Base-by-base conservation (phyloP, 1,140 invertebrate species). In the Drosophila nannoptera region DNA sequence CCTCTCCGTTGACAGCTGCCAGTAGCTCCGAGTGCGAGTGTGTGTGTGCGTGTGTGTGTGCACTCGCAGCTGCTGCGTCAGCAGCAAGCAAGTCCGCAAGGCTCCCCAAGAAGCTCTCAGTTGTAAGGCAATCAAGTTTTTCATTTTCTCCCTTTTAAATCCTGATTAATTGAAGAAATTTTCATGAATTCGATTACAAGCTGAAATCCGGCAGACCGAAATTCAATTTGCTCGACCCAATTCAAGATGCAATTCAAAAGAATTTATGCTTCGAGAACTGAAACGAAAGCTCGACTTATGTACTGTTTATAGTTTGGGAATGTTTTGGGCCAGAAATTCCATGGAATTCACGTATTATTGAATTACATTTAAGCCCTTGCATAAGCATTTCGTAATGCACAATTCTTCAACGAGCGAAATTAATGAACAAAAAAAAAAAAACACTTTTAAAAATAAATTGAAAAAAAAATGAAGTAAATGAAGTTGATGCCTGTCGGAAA, bases 1-100 rank as follows among this genome's bases (percentile, higher is more conserved):
- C n/a, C 36, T n/a, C 56, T 32, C 16, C 69, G 62, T 74, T 66
- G 60, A 69, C 55, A 78, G 64, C 75, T 66, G 59, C 50, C 64
- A 67, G 56, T 43, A 33, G 46, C 35, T 54, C 29, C 16, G 49
- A n/a, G n/a, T n/a, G n/a, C n/a, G n/a, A n/a, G n/a, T n/a, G n/a
- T n/a, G n/a, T n/a, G n/a, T n/a, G n/a, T n/a, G n/a, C n/a, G n/a
- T n/a, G n/a, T n/a, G n/a, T n/a, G n/a, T n/a, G 12, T 12, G 40
- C 40, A 42, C 40, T 43, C 40, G 14, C 12, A 43, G 40, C 14
- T 46, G 45, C 16, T 46, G 22, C 29, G 45, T 46, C 45, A 46
- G 22, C 45, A 11, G 11, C 11, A 46, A 11, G 45, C 45, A 31
- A 46, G 12, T 42, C 12, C 7, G n/a, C 14, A 14, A 4, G 5